A percentile compares a stretch with the other conserved stretches of the same genome.
Conservation (phyloP, 2,888 invertebrate species). For the Andrena haemorrhoa region DNA sequence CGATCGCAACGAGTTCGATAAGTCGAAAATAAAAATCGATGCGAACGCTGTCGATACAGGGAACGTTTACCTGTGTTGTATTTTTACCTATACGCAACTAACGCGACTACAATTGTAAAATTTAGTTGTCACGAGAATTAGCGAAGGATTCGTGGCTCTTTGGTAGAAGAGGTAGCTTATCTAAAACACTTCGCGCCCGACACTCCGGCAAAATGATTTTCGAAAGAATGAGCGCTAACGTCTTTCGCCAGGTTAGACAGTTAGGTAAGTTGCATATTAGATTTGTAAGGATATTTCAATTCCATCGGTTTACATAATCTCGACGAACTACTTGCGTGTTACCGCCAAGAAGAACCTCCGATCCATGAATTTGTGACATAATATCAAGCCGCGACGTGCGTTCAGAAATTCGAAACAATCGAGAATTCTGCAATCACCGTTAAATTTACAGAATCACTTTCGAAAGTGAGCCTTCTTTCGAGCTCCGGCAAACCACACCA, state of each 20-base stretch:
- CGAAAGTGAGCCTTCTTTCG: slow-evolving; percentile 43
- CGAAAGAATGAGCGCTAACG: slow-evolving; percentile 46
- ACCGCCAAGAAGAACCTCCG: neutral
- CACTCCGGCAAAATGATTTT: slow-evolving; percentile 61
- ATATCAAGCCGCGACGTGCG: neutral
- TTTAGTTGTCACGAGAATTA: slow-evolving; percentile 33
- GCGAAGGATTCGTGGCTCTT: neutral
- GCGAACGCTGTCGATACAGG: neutral
- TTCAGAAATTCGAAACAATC: neutral
- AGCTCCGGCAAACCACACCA: slow-evolving; percentile 32
- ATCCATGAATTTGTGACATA: neutral
- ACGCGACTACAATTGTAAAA: slow-evolving; percentile 22
- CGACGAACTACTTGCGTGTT: slow-evolving; percentile 24
- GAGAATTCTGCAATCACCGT: neutral
- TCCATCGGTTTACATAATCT: slow-evolving; percentile 59
- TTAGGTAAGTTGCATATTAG: slow-evolving; percentile 52
- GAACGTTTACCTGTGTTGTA: slow-evolving; percentile 17
- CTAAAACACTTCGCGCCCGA: neutral
- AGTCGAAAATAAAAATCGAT: slow-evolving; percentile 36
- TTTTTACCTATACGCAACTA: slow-evolving; percentile 20
- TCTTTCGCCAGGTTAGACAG: slow-evolving; percentile 59
- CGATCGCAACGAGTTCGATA: slow-evolving; percentile 22
- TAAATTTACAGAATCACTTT: slow-evolving; percentile 55
- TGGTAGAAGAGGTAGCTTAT: neutral
- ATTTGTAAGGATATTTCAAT: slow-evolving; percentile 8